phyloP scores from a whole-genome alignment of 1,140 invertebrate genomes.

The Dendrolimus punctatus region DNA sequence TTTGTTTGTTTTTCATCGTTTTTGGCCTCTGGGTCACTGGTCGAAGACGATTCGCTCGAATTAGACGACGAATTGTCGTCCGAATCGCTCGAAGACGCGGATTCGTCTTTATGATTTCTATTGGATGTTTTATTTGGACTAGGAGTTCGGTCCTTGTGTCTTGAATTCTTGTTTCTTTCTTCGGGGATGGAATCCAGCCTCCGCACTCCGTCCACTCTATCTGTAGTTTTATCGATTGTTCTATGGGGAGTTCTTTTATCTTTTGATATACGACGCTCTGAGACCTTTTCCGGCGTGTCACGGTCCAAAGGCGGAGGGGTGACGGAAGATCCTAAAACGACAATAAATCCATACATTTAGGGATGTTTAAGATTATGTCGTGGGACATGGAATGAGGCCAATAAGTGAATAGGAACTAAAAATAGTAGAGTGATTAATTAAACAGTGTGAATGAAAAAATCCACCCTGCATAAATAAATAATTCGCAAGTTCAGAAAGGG shows the following conservation, averaged over 20 bases:
- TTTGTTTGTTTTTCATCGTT: constrained; percentile 31
- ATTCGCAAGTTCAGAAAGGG: no score
- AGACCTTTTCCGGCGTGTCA: constrained; percentile 48
- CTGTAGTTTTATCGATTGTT: constrained; percentile 31
- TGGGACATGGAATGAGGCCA: no score
- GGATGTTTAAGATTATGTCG: not conserved
- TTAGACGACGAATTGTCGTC: constrained; percentile 42
- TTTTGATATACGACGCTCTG: constrained; percentile 39
- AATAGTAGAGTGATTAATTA: no score
- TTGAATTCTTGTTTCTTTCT: constrained; percentile 40
- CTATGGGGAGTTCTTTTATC: constrained; percentile 47
- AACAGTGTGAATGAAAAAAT: no score
- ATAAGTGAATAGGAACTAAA: no score
- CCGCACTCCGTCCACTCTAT: constrained; percentile 35
- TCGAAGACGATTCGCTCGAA: constrained; percentile 41
- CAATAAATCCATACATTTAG: not conserved
- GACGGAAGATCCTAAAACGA: constrained; percentile 41
- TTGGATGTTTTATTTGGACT: constrained; percentile 37
- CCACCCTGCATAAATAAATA: no score
- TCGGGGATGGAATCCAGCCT: constrained; percentile 40
- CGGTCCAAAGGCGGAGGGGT: constrained; percentile 51
- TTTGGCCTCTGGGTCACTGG: constrained; percentile 35
- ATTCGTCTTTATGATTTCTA: constrained; percentile 31
- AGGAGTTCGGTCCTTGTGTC: constrained; percentile 45
- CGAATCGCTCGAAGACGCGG: constrained; percentile 36